phyloP scores from a whole-genome alignment of 2,888 invertebrate species.

The Drosophila atroscutellata region DNA sequence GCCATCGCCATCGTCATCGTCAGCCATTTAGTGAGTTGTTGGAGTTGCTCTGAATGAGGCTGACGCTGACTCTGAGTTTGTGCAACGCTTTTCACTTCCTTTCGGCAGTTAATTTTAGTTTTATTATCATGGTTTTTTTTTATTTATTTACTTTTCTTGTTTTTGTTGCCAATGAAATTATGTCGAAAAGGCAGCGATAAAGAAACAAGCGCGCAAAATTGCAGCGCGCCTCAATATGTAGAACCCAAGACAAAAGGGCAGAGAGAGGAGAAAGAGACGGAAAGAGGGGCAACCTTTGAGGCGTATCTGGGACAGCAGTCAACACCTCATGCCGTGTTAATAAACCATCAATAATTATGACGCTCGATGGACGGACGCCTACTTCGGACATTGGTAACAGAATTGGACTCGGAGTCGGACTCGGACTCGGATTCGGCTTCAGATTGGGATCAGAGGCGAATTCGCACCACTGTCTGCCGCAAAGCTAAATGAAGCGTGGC shows the following conservation, averaged over 20 bases:
- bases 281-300: neutral
- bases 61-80: conserved; percentile 10
- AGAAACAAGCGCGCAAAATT: conserved; percentile 48
- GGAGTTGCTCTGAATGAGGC: conserved; percentile 2
- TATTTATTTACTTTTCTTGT: neutral
- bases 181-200: conserved; percentile 33
- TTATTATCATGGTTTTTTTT: conserved; percentile 42
- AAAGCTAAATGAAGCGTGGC: conserved; percentile 59
- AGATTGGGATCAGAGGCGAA: neutral
- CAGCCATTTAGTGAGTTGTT: neutral
- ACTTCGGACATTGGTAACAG: conserved; percentile 5
- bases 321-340: conserved; percentile 80
- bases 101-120: conserved; percentile 64
- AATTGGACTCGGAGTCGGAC: conserved; percentile 8
- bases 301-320: conserved; percentile 41
- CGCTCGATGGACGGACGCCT: conserved; percentile 14
- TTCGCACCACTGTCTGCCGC: conserved; percentile 1
- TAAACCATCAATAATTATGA: conserved; percentile 75
- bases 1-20: neutral
- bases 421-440: conserved; percentile 14
- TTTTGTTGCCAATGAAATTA: conserved; percentile 51
- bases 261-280: neutral
- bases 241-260: neutral
- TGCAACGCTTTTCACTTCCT: conserved; percentile 70
- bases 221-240: conserved; percentile 26